Evolutionary conservation across 2,888 invertebrate genomes (phyloP).

Genomic region (Amphiduros pacificus): DNA sequence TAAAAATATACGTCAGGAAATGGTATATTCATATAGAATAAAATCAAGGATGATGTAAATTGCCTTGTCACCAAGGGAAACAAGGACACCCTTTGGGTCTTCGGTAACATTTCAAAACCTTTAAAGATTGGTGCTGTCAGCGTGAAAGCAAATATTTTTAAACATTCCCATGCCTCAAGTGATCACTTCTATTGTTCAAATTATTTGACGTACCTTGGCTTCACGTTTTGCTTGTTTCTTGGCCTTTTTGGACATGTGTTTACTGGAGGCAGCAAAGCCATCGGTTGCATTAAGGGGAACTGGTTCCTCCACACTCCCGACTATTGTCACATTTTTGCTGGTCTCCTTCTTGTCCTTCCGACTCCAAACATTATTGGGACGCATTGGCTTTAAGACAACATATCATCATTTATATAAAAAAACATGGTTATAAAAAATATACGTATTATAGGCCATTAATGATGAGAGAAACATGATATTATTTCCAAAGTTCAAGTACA

Average conservation of each 20-base stretch:
- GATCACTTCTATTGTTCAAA: background rate
- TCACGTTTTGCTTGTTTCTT: slow-evolving; percentile 40
- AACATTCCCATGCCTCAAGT: background rate
- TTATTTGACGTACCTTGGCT: too few relatives aligned
- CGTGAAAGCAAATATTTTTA: background rate
- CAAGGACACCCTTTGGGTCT: too few relatives aligned
- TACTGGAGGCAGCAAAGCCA: slow-evolving; percentile 35
- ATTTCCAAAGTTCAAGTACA: too few relatives aligned
- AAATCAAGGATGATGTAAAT: too few relatives aligned
- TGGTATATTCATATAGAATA: too few relatives aligned
- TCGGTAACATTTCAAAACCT: too few relatives aligned
- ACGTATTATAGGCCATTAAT: too few relatives aligned
- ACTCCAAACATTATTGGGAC: slow-evolving; percentile 16
- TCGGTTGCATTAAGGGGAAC: slow-evolving; percentile 25
- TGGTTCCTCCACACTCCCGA: slow-evolving; percentile 15
- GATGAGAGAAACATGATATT: too few relatives aligned
- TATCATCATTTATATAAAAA: background rate
- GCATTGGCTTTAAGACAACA: slow-evolving; percentile 14
- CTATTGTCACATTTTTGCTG: background rate
- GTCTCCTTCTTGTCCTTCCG: slow-evolving; percentile 8
- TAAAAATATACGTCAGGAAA: too few relatives aligned
- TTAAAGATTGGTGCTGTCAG: too few relatives aligned
- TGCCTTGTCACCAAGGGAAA: too few relatives aligned
- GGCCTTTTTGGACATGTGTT: slow-evolving; percentile 50
- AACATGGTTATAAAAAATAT: too few relatives aligned